phyloP scores from a whole-genome alignment of 2,888 invertebrate species.

The Kryphioiulus occultus region DNA sequence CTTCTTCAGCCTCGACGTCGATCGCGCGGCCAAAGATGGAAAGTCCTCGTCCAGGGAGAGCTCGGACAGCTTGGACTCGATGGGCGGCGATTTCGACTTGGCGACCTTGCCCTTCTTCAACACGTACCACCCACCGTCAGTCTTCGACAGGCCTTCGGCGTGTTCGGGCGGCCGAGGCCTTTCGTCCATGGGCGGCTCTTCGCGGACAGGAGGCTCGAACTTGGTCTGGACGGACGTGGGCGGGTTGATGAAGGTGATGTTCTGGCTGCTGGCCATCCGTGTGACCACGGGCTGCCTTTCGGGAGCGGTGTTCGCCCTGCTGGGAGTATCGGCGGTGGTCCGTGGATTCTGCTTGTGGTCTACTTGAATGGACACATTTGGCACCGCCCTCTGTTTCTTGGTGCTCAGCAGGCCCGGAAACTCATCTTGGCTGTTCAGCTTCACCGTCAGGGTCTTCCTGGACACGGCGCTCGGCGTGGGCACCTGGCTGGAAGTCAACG shows the following conservation, averaged over 20 bases:
- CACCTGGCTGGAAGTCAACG: constrained; percentile 33
- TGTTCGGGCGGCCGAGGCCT: neutral
- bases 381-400: neutral
- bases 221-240: neutral
- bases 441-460: constrained; percentile 46
- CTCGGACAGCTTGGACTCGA: neutral
- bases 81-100: constrained; percentile 12
- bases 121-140: constrained; percentile 46
- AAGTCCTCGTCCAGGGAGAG: neutral
- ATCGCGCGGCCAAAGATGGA: neutral
- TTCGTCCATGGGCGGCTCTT: neutral
- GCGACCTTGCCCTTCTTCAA: constrained; percentile 48
- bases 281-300: constrained; percentile 53
- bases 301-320: neutral
- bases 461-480: neutral
- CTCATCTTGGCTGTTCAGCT: constrained; percentile 57
- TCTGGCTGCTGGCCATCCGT: constrained; percentile 51
- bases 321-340: constrained; percentile 45
- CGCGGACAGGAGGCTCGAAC: neutral
- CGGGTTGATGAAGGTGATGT: constrained; percentile 53
- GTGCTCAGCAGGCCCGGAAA: constrained; percentile 55
- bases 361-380: constrained; percentile 51
- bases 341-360: constrained; percentile 56
- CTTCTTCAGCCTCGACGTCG: neutral
- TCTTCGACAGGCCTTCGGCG: constrained; percentile 29